phyloP scores from a whole-genome alignment of 2,888 invertebrate genomes.

The Liodrosophila aerea region DNA sequence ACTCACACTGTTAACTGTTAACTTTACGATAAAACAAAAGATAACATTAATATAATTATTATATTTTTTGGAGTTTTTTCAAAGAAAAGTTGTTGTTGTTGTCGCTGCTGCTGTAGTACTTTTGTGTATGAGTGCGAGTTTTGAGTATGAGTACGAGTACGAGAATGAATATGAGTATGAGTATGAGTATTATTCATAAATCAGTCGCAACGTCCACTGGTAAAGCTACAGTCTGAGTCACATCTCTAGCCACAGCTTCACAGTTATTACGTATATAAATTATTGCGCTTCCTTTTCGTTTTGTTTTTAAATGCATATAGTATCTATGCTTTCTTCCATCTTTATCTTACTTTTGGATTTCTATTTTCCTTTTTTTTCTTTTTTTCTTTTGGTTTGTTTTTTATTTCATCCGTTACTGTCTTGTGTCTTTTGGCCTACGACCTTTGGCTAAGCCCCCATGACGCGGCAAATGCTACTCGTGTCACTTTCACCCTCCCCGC shows the following conservation, averaged over 20 bases:
- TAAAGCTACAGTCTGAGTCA: conserved; percentile 18
- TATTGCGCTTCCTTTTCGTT: conserved; percentile 23
- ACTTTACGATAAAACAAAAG: conserved; percentile 17
- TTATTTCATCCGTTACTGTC: conserved; percentile 33
- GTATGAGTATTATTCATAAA: conserved; percentile 42
- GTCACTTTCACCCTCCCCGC: conserved; percentile 21
- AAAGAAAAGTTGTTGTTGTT: conserved; percentile 12
- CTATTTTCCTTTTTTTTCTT: conserved; percentile 22
- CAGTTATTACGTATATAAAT: conserved; percentile 16
- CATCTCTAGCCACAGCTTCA: conserved; percentile 2
- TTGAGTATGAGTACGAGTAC: conserved; percentile 1
- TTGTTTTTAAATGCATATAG: conserved; percentile 1
- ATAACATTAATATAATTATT: neutral
- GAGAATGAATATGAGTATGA: conserved; percentile 21
- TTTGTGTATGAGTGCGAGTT: conserved; percentile 15
- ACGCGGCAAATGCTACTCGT: conserved; percentile 43
- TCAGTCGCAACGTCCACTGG: conserved; percentile 31
- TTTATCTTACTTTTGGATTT: conserved; percentile 34
- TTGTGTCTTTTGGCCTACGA: conserved; percentile 47
- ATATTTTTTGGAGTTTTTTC: neutral
- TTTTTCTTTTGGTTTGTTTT: conserved; percentile 15
- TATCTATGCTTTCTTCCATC: conserved; percentile 13
- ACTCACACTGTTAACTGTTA: conserved; percentile 8
- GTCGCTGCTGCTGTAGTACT: neutral
- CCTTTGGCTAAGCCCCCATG: conserved; percentile 44